Conservation (phyloP, 2,888 invertebrate genomes). For the Limnephilus rhombicus region DNA sequence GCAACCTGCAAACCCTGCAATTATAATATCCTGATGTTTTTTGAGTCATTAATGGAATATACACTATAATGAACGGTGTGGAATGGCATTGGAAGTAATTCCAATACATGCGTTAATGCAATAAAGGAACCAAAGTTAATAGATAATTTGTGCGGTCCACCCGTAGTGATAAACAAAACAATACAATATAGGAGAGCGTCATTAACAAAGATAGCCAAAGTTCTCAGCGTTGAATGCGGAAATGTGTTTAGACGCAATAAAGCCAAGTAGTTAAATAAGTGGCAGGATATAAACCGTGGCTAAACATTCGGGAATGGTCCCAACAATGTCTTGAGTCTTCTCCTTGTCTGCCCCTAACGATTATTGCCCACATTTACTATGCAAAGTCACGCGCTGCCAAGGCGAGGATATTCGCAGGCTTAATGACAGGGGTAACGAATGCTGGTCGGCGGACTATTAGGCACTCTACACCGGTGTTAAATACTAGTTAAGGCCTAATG, state of each 20-base stretch:
- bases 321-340: conserved; percentile 45
- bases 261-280: conserved; percentile 45
- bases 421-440: conserved; percentile 37
- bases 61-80: too few species aligned
- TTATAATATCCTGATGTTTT: too few species aligned
- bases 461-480: background rate
- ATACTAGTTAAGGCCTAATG: conserved; percentile 25
- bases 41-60: too few species aligned
- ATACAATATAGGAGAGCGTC: background rate
- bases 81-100: too few species aligned
- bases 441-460: conserved; percentile 22
- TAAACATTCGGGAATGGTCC: conserved; percentile 44
- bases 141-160: background rate
- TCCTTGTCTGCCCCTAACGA: conserved; percentile 47
- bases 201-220: conserved; percentile 26
- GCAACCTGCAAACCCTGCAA: too few species aligned
- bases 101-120: background rate
- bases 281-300: conserved; percentile 39
- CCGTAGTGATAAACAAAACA: background rate
- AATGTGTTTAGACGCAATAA: conserved; percentile 46
- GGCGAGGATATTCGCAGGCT: conserved; percentile 26
- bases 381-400: conserved; percentile 48
- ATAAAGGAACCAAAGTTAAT: background rate
- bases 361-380: conserved; percentile 49
- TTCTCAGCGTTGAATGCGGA: conserved; percentile 30